phyloP scores from a whole-genome alignment of 2,113 vertebrate genomes.

The Gavia stellata region DNA sequence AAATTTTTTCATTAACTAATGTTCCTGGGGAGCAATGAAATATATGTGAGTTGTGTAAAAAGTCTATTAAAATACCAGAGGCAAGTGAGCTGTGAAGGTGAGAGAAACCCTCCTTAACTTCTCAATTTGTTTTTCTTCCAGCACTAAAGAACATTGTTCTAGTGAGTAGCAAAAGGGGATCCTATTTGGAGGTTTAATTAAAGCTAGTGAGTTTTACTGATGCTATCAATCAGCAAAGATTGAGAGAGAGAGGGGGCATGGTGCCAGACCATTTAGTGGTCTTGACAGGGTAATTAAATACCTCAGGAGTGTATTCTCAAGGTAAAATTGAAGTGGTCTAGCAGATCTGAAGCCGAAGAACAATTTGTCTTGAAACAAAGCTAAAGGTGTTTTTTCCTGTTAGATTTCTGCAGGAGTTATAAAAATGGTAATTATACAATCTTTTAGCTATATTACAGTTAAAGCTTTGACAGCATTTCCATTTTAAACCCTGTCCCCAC shows the following conservation, averaged over 20 bases:
- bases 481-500: neutral
- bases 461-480: slow-evolving; percentile 17
- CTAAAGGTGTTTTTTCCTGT: neutral
- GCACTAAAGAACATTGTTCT: slow-evolving; percentile 33
- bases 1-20: slow-evolving; percentile 16
- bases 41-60: slow-evolving; percentile 1
- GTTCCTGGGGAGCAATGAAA: neutral
- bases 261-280: slow-evolving; percentile 48
- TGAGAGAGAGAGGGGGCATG: slow-evolving; percentile 15
- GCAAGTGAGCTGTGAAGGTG: slow-evolving; percentile 52
- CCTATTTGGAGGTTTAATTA: slow-evolving; percentile 71
- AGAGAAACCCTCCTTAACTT: neutral
- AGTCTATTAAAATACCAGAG: neutral
- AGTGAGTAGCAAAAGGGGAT: slow-evolving; percentile 43
- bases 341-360: slow-evolving; percentile 11
- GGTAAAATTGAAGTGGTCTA: slow-evolving; percentile 47
- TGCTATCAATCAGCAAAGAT: slow-evolving; percentile 59
- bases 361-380: slow-evolving; percentile 29
- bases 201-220: slow-evolving; percentile 65
- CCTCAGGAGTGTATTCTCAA: slow-evolving; percentile 25
- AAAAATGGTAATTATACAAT: neutral
- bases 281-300: slow-evolving; percentile 70
- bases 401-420: neutral
- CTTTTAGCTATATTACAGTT: neutral
- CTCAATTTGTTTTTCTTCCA: neutral